Evolutionary conservation across 2,113 vertebrate species (phyloP), one percentile per base, ranked within the genome.

Genomic region (Actenoides hombroni): DNA sequence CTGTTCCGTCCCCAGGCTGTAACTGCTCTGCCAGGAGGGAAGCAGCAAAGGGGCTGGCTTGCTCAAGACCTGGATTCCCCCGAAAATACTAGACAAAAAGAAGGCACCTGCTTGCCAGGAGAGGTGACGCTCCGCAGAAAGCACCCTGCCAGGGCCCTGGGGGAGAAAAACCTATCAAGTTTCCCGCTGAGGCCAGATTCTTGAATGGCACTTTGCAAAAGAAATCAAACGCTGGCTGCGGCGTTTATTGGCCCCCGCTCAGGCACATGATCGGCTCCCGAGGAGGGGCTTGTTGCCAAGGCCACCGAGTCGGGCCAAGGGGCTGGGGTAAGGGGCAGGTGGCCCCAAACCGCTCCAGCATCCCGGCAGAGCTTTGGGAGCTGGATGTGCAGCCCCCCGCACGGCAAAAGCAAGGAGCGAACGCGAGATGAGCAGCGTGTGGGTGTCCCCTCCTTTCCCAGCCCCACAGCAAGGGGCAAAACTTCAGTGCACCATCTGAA

Each of bases 271-370:
- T 9, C 28, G 3, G 39, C 33, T 63, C 23, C 56, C 49, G 46
- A 68, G 86, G 92, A 86, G 95, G 94, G 53, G 91, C 12, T 63
- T 84, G 95, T 94, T 88, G 69, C 95, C 83, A 19, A 35, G 83
- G 91, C 60, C 83, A 75, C 96, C 3, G n/a, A 88, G 61, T 29
- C 11, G 1, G 39, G 21, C 6, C 2, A 10, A 49, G 51, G 44
- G 37, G 18, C 11, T 33, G 5, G 10, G 10, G 9, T 5, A 8
- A 46, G 59, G n/a, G 24, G 35, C 33, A 84, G 73, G 80, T 56
- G 68, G 16, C 4, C 53, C 14, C 11, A 5, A 21, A 26, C 57
- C 7, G 29, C 37, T 35, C 9, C 3, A 3, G 40, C 3, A 5
- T 20, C 28, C 42, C 24, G 20, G 49, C 46, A 39, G 59, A 26